Conservation (phyloP, 1,140 invertebrate genomes). For the Heliconius nattereri region DNA sequence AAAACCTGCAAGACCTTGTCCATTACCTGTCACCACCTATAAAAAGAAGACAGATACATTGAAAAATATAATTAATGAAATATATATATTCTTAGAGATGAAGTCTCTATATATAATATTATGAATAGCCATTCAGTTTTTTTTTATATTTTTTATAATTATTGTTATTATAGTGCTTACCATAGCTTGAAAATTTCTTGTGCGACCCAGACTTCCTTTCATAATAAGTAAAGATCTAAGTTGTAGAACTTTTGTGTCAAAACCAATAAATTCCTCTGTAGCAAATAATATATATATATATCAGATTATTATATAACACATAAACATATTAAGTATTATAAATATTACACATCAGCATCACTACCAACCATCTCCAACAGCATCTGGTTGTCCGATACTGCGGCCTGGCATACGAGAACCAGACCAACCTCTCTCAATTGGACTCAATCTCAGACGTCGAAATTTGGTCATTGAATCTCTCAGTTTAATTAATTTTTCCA, state of each 20-base stretch:
- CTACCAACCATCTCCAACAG: constrained; percentile 86
- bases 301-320: neutral
- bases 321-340: constrained; percentile 28
- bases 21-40: constrained; percentile 92
- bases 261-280: constrained; percentile 92
- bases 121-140: too few relatives aligned
- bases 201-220: constrained; percentile 92
- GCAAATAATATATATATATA: constrained; percentile 43
- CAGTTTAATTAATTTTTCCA: constrained; percentile 86
- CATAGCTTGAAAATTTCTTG: constrained; percentile 83
- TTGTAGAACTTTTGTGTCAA: constrained; percentile 93
- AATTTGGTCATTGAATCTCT: constrained; percentile 87
- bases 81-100: neutral
- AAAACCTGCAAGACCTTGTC: constrained; percentile 93
- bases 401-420: constrained; percentile 90
- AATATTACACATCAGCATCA: neutral
- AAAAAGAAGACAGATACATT: constrained; percentile 19
- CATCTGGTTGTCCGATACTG: constrained; percentile 93
- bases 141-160: too few relatives aligned
- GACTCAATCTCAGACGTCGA: constrained; percentile 84
- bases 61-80: neutral
- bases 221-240: constrained; percentile 91
- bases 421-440: constrained; percentile 94
- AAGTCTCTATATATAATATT: too few relatives aligned
- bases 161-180: constrained; percentile 42